A percentile compares a stretch with the other conserved stretches of the same genome.
These are phyloP conservation scores for Meriones psammophilus DNA, from an alignment of 2,797 vertebrate species.

Conservation along the genomic window DNA sequence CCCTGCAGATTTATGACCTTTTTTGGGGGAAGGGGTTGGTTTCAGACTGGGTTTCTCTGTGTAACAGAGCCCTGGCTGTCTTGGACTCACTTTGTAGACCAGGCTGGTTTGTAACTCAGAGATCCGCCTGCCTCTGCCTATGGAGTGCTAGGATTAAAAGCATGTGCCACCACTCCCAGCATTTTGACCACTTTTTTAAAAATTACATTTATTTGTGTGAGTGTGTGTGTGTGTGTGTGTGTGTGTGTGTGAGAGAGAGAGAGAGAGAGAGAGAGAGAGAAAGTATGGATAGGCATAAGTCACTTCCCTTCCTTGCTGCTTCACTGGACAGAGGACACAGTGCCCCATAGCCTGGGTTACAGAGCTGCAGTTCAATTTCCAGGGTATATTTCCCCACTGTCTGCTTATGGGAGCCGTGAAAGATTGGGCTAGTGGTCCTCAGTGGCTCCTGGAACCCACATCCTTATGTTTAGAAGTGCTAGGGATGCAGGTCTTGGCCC, in stretches of 20 bases:
- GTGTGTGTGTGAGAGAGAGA: background rate
- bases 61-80: too few species aligned
- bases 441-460: background rate
- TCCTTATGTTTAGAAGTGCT: background rate
- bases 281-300: background rate
- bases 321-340: background rate
- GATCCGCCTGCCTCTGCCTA: too few species aligned
- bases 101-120: too few species aligned
- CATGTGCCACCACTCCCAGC: too few species aligned
- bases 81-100: too few species aligned
- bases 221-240: background rate
- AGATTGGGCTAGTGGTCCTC: background rate
- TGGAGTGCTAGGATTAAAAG: too few species aligned
- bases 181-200: background rate
- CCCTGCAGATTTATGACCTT: background rate
- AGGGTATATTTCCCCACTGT: background rate
- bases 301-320: background rate
- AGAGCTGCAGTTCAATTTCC: background rate
- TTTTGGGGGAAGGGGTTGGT: too few species aligned
- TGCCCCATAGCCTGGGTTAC: background rate
- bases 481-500: background rate
- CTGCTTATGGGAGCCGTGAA: background rate
- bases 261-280: too few species aligned
- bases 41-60: too few species aligned
- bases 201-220: background rate